Percentiles rank a stretch among this genome's conserved stretches.
phyloP scores from a whole-genome alignment of 2,113 vertebrate genomes.

The Chamaea fasciata region DNA sequence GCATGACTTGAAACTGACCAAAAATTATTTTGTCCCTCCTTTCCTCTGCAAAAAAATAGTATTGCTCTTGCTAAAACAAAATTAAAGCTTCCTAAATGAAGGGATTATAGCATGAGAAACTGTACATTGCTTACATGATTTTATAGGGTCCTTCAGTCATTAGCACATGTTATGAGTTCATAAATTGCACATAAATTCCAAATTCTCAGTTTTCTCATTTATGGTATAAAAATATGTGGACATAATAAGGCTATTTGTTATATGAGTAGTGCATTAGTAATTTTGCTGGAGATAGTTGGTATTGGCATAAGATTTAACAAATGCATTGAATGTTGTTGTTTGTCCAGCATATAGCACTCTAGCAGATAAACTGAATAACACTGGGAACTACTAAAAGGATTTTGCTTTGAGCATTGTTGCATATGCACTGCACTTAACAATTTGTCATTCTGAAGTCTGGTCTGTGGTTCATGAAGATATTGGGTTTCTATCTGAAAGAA shows the following conservation, averaged over 20 bases:
- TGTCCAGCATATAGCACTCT: background rate
- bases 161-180: background rate
- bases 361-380: background rate
- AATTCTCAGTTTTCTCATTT: background rate
- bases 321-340: background rate
- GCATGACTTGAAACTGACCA: background rate
- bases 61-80: background rate
- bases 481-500: background rate
- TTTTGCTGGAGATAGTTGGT: background rate
- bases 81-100: background rate
- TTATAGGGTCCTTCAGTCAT: background rate
- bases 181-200: background rate
- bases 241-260: background rate
- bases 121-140: background rate
- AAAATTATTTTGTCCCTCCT: background rate
- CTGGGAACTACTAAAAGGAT: background rate
- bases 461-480: background rate
- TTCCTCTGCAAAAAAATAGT: background rate
- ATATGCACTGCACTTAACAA: background rate
- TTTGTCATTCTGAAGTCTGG: background rate
- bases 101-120: background rate
- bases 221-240: background rate
- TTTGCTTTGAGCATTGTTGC: background rate
- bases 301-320: background rate
- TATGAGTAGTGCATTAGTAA: background rate